These are phyloP conservation scores for Xylota segnis DNA, from an alignment of 2,888 invertebrate species.

Conservation along the genomic window DNA sequence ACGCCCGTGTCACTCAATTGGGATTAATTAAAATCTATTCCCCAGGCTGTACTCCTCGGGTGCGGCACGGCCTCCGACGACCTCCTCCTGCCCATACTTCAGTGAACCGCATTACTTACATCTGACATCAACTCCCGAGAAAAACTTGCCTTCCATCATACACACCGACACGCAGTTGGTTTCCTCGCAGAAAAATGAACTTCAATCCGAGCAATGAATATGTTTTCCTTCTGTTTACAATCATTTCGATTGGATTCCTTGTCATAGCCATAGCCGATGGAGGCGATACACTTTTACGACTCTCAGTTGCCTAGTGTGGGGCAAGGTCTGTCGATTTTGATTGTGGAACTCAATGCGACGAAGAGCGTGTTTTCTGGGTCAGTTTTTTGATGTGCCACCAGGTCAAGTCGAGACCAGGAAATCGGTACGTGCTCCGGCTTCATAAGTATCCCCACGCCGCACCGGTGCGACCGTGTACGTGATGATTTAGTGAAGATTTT, in stretches of 20 bases:
- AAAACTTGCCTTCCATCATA: constrained; percentile 19
- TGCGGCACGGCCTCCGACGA: constrained; percentile 1
- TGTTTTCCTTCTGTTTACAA: constrained; percentile 45
- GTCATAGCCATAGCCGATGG: constrained; percentile 4
- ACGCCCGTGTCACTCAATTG: constrained; percentile 59
- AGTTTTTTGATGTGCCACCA: constrained; percentile 1
- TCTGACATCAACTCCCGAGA: constrained; percentile 37
- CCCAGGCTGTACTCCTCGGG: constrained; percentile 27
- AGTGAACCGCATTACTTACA: constrained; percentile 13
- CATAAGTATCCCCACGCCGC: background rate
- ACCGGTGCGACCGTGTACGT: constrained; percentile 1
- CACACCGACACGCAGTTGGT: constrained; percentile 2
- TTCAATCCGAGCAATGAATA: constrained; percentile 22
- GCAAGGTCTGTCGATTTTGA: constrained; percentile 17
- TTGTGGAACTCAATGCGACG: constrained; percentile 14
- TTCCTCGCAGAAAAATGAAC: constrained; percentile 11
- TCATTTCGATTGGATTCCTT: constrained; percentile 38
- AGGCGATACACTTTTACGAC: constrained; percentile 32
- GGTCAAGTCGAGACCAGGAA: background rate
- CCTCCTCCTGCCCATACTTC: background rate
- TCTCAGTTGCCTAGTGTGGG: background rate
- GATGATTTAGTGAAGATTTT: constrained; percentile 7
- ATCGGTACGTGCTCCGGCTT: constrained; percentile 7
- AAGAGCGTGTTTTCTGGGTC: constrained; percentile 2
- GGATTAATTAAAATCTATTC: constrained; percentile 63